Conservation (phyloP, 2,888 invertebrate genomes). For the Alsophila aescularia region DNA sequence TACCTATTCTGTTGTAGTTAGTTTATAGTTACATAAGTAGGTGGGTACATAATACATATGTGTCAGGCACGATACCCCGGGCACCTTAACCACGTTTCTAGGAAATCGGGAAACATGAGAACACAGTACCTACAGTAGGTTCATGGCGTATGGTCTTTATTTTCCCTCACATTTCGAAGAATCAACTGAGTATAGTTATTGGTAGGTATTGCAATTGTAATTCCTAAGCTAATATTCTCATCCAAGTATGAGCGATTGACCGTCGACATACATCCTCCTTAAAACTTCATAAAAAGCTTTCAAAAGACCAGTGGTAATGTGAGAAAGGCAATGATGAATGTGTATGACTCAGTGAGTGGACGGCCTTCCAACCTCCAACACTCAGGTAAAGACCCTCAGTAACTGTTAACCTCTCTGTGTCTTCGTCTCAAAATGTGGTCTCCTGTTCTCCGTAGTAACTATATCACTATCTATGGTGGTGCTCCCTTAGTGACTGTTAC, state of each 20-base stretch:
- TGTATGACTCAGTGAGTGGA: constrained; percentile 19
- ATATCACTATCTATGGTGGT: too few relatives aligned
- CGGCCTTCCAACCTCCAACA: not conserved
- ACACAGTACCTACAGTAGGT: too few relatives aligned
- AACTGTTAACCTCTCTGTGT: constrained; percentile 3
- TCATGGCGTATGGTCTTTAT: too few relatives aligned
- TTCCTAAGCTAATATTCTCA: not conserved
- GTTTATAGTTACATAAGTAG: too few relatives aligned
- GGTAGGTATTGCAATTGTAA: not conserved
- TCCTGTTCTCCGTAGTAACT: too few relatives aligned
- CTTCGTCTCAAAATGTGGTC: too few relatives aligned
- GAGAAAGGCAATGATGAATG: constrained; percentile 12
- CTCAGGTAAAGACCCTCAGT: constrained; percentile 2
- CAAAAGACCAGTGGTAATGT: constrained; percentile 16
- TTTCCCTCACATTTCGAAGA: not conserved
- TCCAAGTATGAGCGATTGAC: constrained; percentile 4
- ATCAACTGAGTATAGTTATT: too few relatives aligned
- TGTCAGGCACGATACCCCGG: too few relatives aligned
- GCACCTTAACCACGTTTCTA: too few relatives aligned
- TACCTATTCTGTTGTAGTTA: too few relatives aligned
- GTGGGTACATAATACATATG: too few relatives aligned
- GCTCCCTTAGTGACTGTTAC: constrained; percentile 1
- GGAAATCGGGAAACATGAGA: too few relatives aligned
- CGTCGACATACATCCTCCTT: not conserved
- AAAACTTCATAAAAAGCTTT: constrained; percentile 9